Base-by-base conservation (phyloP, 2,888 invertebrate species). In the Strigamia transsilvanica region DNA sequence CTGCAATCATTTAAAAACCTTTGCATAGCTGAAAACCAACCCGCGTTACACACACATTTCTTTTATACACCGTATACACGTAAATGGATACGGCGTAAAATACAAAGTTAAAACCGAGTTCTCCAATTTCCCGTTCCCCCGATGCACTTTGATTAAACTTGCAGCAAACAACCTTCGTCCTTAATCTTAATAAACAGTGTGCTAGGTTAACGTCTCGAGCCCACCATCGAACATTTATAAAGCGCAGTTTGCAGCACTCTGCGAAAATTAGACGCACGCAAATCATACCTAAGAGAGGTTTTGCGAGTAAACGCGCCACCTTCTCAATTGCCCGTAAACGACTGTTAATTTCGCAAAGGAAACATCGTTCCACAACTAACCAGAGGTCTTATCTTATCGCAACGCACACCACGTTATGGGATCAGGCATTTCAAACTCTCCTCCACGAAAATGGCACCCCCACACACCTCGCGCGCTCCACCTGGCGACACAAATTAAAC, bases 321-420 rank as follows among this genome's bases (percentile, higher is more conserved):
- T 73, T 27, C 32, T 73, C 73, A 73, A 73, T 73, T 73, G 73
- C 27, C 73, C 73, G 73, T 73, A 73, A 73, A 73, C 32, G 73
- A 73, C 73, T 73, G 73, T 73, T 73, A 73, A 73, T 73, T 73
- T 73, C 73, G 73, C 32, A 73, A 73, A 73, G 73, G 73, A 73
- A 73, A 73, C 73, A 73, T 27, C 73, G 66, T 15, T 66, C 66
- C 66, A 27, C 27, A 66, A 66, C 12, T 73, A 73, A 73, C 73
- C 73, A 27, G 73, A 73, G 73, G 73, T 27, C 73, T 73, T 73
- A 73, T 73, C 73, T 73, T 73, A 73, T 73, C 73, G 32, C 73
- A 5, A 73, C 73, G 73, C 61, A 21, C 61, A 66, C 38, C 4
- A 38, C 51, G 61, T 73, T 73, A 73, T 73, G 73, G 73, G 73